These are phyloP conservation scores for Psammodynastes pulverulentus DNA, from an alignment of 2,113 vertebrate species.

Conservation along the genomic window DNA sequence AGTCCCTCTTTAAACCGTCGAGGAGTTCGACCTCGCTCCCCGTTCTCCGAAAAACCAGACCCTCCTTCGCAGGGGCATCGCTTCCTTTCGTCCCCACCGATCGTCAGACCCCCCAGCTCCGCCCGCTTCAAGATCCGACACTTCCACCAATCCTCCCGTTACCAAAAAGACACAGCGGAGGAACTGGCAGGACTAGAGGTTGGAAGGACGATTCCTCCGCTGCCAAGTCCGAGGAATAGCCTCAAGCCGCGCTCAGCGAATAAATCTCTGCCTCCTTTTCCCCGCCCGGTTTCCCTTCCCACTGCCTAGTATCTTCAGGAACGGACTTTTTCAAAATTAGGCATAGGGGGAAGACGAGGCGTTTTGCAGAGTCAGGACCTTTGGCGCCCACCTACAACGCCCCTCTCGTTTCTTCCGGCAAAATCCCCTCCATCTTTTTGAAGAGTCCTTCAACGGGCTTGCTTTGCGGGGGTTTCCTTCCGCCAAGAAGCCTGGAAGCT, in stretches of 20 bases:
- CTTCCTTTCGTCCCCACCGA: not conserved
- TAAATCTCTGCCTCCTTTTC: not conserved
- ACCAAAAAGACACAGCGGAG: too few relatives aligned
- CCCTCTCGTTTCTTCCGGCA: not conserved
- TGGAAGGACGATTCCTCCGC: not conserved
- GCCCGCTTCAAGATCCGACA: not conserved
- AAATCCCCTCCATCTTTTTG: too few relatives aligned
- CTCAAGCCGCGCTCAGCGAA: not conserved
- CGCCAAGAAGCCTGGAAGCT: not conserved
- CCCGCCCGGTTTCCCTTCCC: too few relatives aligned
- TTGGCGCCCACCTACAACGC: not conserved
- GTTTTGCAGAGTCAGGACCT: not conserved
- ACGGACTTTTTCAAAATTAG: conserved; percentile 12
- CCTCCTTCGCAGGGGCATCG: not conserved
- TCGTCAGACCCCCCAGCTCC: not conserved
- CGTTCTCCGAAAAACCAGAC: not conserved
- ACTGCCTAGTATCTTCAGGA: not conserved
- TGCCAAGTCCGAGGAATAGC: not conserved
- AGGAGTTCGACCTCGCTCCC: not conserved
- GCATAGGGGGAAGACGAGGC: not conserved
- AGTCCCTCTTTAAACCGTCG: not conserved
- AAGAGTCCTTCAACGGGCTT: not conserved
- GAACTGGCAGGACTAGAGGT: not conserved
- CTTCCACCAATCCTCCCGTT: not conserved
- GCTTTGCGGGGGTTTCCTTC: not conserved